phyloP scores from a whole-genome alignment of 1,140 invertebrate species.

The Anastrepha ludens region DNA sequence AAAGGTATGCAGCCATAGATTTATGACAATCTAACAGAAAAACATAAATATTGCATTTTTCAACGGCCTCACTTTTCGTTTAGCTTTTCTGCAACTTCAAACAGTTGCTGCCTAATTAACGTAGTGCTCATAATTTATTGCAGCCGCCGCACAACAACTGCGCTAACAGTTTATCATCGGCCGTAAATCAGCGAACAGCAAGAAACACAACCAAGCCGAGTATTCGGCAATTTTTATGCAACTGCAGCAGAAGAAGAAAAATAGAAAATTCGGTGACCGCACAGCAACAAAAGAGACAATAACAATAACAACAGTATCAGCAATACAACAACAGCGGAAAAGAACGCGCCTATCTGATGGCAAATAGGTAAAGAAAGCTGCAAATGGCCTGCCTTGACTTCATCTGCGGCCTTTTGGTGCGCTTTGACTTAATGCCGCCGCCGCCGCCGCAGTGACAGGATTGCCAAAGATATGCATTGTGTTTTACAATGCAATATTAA shows the following conservation, averaged over 20 bases:
- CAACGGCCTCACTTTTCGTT: not conserved
- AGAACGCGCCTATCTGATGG: conserved; percentile 40
- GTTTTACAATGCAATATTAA: no score
- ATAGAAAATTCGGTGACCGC: not conserved
- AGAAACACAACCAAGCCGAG: not conserved
- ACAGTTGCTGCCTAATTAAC: conserved; percentile 43
- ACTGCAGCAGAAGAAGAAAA: not conserved
- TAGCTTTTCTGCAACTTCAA: not conserved
- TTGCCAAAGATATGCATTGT: not conserved
- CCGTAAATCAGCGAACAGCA: conserved; percentile 23
- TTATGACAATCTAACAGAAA: conserved; percentile 24
- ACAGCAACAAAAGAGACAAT: not conserved
- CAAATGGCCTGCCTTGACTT: conserved; percentile 45
- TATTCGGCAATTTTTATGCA: conserved; percentile 31
- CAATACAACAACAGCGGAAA: not conserved
- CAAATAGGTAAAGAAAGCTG: conserved; percentile 27
- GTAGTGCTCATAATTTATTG: conserved; percentile 46
- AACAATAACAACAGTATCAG: not conserved
- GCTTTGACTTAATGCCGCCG: conserved; percentile 3
- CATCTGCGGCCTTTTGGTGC: not conserved
- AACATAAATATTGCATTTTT: conserved; percentile 28
- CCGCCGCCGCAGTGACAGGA: not conserved
- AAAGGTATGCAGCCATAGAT: conserved; percentile 13
- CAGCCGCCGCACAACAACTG: not conserved
- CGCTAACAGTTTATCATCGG: conserved; percentile 4